A percentile compares a stretch with the other conserved stretches of the same genome.
These are phyloP conservation scores for Calameuta filiformis DNA, from an alignment of 2,888 invertebrate species.

Conservation along the genomic window DNA sequence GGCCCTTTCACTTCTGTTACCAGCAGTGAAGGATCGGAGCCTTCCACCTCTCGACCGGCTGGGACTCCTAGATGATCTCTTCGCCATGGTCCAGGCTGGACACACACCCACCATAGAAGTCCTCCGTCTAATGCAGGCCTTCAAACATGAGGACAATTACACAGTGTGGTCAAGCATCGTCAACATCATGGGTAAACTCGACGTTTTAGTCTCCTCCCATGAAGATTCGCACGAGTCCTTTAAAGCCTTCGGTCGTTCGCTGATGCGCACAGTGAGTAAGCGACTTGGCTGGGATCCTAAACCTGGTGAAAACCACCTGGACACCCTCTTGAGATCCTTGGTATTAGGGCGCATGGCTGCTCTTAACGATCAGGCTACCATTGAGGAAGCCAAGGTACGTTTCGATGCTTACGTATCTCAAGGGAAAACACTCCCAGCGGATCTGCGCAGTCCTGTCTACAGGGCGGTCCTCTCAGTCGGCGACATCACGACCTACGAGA, in stretches of 20 bases:
- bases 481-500: slow-evolving; percentile 77
- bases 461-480: slow-evolving; percentile 81
- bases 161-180: slow-evolving; percentile 92
- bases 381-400: slow-evolving; percentile 80
- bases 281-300: slow-evolving; percentile 88
- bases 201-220: slow-evolving; percentile 78
- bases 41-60: slow-evolving; percentile 91
- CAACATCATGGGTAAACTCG: slow-evolving; percentile 82
- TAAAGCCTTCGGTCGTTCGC: slow-evolving; percentile 78
- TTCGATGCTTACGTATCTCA: slow-evolving; percentile 77
- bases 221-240: slow-evolving; percentile 80
- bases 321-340: slow-evolving; percentile 86
- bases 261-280: slow-evolving; percentile 79
- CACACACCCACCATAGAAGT: slow-evolving; percentile 84
- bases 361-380: slow-evolving; percentile 81
- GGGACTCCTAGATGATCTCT: slow-evolving; percentile 90
- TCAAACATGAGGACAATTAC: slow-evolving; percentile 87
- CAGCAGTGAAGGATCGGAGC: slow-evolving; percentile 81
- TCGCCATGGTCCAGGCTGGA: slow-evolving; percentile 92
- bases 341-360: slow-evolving; percentile 86
- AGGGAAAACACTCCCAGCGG: slow-evolving; percentile 78
- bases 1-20: slow-evolving; percentile 81
- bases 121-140: slow-evolving; percentile 86
- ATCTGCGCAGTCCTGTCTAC: slow-evolving; percentile 88
- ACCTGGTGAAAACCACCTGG: slow-evolving; percentile 86